These are phyloP conservation scores for Pampusana beccarii DNA, from an alignment of 2,113 vertebrate genomes.

Conservation along the genomic window DNA sequence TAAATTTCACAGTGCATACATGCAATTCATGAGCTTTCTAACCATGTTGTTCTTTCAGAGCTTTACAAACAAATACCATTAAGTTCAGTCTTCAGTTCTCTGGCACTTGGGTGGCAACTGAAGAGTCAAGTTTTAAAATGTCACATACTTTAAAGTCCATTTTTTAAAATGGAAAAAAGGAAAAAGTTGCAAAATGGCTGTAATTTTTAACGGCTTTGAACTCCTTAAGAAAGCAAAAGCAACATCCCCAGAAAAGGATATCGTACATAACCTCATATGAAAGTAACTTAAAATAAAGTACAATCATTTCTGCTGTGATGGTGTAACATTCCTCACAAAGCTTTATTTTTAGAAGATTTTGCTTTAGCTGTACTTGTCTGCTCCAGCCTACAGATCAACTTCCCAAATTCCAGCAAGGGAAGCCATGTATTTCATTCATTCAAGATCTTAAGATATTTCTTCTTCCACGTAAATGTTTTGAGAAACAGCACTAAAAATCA, in stretches of 20 bases:
- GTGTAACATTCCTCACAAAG: background rate
- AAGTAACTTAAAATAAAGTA: background rate
- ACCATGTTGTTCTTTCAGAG: background rate
- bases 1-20: background rate
- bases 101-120: background rate
- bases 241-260: background rate
- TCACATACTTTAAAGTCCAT: background rate
- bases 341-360: conserved; percentile 3
- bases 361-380: background rate
- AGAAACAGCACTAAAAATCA: background rate
- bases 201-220: background rate
- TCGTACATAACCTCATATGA: background rate
- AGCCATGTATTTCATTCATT: background rate
- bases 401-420: background rate
- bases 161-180: background rate
- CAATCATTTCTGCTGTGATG: background rate
- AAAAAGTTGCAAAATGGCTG: background rate
- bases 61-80: background rate
- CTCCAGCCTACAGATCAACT: background rate
- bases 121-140: background rate
- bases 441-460: background rate
- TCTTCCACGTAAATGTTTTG: background rate
- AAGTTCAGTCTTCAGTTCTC: background rate
- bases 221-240: background rate
- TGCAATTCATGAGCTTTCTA: background rate